Base-by-base conservation (phyloP, 2,113 vertebrate species). In the Galeopterus variegatus region DNA sequence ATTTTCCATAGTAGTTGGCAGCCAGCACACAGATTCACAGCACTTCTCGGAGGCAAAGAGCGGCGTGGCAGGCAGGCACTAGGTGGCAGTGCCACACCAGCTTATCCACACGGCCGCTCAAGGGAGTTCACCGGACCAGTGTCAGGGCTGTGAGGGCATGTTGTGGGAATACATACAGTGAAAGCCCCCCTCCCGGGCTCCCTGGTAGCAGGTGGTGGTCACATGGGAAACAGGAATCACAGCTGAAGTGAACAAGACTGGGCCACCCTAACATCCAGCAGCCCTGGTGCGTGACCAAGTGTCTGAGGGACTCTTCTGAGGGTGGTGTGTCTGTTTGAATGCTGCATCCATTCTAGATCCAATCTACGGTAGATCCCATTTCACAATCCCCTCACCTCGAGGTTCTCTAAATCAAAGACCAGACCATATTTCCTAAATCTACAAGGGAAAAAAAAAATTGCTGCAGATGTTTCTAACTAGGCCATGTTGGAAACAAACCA, bases 81-180 rank as follows among this genome's bases (percentile, higher is more conserved):
- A 98, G 98, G 95, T 97, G 98, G 98, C 97, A 97, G 75, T 90
- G 76, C 72, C 72, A 95, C 54, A 96, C 95, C 88, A 90, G 90
- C 31, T 79, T 97, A 92, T 92, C 60, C 50, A 36, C 75, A 69
- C 2, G 3, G 31, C 77, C 28, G 52, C 56, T 48, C 1, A 1
- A 77, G 41, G 33, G 52, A 33, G 36, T 41, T 58, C 41, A 45
- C 1, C 92, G 0, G 10, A 79, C 79, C 11, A 54, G 23, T 12
- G 58, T 1, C 14, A 28, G 72, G 88, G 92, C 7, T 84, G 2
- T 18, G 56, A 75, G 52, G 4, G 11, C 79, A 31, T 21, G 18
- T 9, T 5, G n/a, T 48, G 48, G 23, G 41, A 88, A 48, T 17
- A 18, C 17, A 18, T 54, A 8, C 2, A 52, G 45, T 1, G 5